phyloP scores from a whole-genome alignment of 2,888 invertebrate genomes.

The Agrochola lota region DNA sequence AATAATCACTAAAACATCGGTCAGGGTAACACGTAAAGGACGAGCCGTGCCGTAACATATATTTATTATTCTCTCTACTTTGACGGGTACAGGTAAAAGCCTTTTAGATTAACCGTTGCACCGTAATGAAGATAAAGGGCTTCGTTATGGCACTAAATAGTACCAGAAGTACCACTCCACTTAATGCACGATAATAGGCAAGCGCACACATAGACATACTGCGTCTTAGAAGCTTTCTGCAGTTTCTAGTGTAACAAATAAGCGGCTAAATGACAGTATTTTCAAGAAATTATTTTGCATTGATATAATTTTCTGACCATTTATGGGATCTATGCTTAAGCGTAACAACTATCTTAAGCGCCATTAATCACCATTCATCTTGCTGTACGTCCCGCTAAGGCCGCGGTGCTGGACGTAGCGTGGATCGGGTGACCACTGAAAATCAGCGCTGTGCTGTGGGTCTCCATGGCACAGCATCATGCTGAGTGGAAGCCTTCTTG shows the following conservation, averaged over 20 bases:
- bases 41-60: slow-evolving; percentile 63
- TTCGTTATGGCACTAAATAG: slow-evolving; percentile 74
- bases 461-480: no score
- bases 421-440: no score
- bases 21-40: slow-evolving; percentile 45
- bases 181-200: slow-evolving; percentile 35
- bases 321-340: not conserved
- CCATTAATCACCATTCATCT: no score
- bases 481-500: no score
- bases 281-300: no score
- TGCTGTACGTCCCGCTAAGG: no score
- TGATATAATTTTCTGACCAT: not conserved
- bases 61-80: slow-evolving; percentile 83
- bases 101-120: slow-evolving; percentile 84
- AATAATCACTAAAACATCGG: slow-evolving; percentile 39
- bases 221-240: slow-evolving; percentile 42
- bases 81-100: slow-evolving; percentile 83
- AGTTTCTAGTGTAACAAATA: slow-evolving; percentile 13
- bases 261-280: not conserved
- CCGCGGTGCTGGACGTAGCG: no score
- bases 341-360: not conserved
- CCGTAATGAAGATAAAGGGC: slow-evolving; percentile 86
- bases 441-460: no score
- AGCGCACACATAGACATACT: not conserved
- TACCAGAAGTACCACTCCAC: slow-evolving; percentile 52